Conservation (phyloP, 2,888 invertebrate species). For the Graphium colonna region DNA sequence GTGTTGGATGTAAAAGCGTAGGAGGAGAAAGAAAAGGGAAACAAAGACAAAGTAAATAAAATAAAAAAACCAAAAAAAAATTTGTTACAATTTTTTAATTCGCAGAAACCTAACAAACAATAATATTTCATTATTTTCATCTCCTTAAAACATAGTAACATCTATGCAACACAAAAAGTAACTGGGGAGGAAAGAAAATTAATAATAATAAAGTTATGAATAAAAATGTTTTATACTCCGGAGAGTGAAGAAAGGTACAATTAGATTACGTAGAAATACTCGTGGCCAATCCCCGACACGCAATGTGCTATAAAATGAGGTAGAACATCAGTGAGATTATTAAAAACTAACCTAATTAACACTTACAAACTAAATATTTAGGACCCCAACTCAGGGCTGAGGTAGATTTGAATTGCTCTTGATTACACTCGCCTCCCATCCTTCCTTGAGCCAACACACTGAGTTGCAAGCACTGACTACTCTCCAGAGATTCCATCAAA, state of each 20-base stretch:
- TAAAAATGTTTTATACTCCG: slow-evolving; percentile 75
- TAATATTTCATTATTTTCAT: slow-evolving; percentile 73
- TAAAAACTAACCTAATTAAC: slow-evolving; percentile 70
- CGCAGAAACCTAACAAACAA: slow-evolving; percentile 81
- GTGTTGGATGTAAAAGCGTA: slow-evolving; percentile 32
- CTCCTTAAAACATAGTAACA: slow-evolving; percentile 81
- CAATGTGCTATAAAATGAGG: slow-evolving; percentile 56
- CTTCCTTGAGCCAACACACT: slow-evolving; percentile 52
- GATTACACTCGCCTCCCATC: slow-evolving; percentile 25
- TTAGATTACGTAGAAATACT: slow-evolving; percentile 66
- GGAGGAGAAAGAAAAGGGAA: slow-evolving; percentile 28
- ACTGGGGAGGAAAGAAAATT: slow-evolving; percentile 61
- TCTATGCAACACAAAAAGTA: slow-evolving; percentile 81
- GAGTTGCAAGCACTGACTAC: slow-evolving; percentile 66
- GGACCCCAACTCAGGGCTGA: slow-evolving; percentile 56
- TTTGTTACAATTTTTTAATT: slow-evolving; percentile 80
- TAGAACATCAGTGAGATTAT: slow-evolving; percentile 74
- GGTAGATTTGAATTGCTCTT: slow-evolving; percentile 28
- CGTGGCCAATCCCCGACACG: slow-evolving; percentile 56
- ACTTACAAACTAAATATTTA: slow-evolving; percentile 56
- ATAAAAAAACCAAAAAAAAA: slow-evolving; percentile 59
- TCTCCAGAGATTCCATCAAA: slow-evolving; percentile 73
- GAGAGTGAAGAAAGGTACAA: slow-evolving; percentile 76
- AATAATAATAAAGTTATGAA: slow-evolving; percentile 66
- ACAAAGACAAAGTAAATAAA: slow-evolving; percentile 51